These are phyloP conservation scores for Rhagonycha fulva DNA, from an alignment of 2,888 invertebrate genomes.

Conservation along the genomic window DNA sequence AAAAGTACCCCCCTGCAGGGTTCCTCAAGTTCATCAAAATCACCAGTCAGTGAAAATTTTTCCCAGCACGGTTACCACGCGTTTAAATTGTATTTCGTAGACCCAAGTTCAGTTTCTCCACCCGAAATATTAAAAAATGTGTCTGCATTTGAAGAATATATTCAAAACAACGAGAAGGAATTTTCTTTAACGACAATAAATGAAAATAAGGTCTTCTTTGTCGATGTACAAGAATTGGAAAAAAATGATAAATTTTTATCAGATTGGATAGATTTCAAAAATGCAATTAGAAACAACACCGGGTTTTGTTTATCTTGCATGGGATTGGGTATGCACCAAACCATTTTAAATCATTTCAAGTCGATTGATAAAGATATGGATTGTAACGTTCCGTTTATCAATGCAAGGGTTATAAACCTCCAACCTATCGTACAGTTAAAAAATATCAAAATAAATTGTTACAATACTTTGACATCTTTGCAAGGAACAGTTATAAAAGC, in stretches of 20 bases:
- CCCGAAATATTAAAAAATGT: conserved; percentile 58
- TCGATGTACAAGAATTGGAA: conserved; percentile 63
- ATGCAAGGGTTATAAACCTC: conserved; percentile 66
- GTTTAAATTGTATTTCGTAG: conserved; percentile 80
- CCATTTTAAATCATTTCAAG: conserved; percentile 44
- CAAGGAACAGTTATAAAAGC: conserved; percentile 86
- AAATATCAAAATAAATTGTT: conserved; percentile 72
- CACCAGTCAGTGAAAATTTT: neutral
- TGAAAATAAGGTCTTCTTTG: conserved; percentile 60
- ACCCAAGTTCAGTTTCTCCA: conserved; percentile 55
- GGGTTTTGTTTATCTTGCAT: conserved; percentile 70
- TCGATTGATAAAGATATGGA: conserved; percentile 17
- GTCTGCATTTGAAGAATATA: conserved; percentile 61
- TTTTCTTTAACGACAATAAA: conserved; percentile 64
- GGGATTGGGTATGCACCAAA: conserved; percentile 81
- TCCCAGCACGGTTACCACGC: conserved; percentile 59
- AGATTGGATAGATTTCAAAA: conserved; percentile 59
- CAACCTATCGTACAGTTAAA: conserved; percentile 69
- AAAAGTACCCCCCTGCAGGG: neutral
- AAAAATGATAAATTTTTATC: conserved; percentile 62
- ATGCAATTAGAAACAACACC: conserved; percentile 70
- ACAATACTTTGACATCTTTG: conserved; percentile 77
- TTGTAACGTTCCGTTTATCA: conserved; percentile 55
- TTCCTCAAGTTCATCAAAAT: neutral
- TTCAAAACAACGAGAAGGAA: conserved; percentile 54